These are phyloP conservation scores for Caranx ignobilis DNA, from an alignment of 2,113 vertebrate genomes.

Conservation along the genomic window DNA sequence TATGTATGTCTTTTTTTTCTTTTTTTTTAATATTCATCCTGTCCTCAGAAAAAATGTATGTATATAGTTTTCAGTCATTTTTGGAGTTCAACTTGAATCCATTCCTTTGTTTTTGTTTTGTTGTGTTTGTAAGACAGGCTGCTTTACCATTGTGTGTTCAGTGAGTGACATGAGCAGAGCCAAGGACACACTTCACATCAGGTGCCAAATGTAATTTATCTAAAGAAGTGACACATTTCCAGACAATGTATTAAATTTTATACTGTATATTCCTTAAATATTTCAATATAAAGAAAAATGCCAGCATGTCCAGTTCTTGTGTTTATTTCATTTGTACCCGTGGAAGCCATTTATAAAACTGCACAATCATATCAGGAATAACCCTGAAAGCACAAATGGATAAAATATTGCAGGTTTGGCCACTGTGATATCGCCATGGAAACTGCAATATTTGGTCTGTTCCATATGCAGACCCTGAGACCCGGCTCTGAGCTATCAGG, in stretches of 20 bases:
- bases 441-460: conserved; percentile 42
- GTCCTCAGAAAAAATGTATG: background rate
- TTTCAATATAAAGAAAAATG: conserved; percentile 35
- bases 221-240: conserved; percentile 1
- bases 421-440: conserved; percentile 46
- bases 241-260: conserved; percentile 4
- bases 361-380: background rate
- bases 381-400: background rate
- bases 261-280: conserved; percentile 42
- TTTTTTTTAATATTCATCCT: background rate
- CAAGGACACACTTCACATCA: conserved; percentile 20
- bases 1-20: background rate
- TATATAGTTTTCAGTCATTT: background rate
- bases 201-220: conserved; percentile 19
- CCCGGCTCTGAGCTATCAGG: background rate
- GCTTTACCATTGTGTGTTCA: background rate
- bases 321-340: background rate
- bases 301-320: background rate
- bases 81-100: background rate
- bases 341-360: background rate
- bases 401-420: conserved; percentile 20
- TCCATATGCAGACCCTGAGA: conserved; percentile 40
- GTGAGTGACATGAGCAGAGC: background rate
- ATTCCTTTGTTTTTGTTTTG: background rate
- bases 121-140: background rate